These are phyloP conservation scores for Flabesymbios commensalis DNA, from an alignment of 2,888 invertebrate genomes.

Conservation along the genomic window DNA sequence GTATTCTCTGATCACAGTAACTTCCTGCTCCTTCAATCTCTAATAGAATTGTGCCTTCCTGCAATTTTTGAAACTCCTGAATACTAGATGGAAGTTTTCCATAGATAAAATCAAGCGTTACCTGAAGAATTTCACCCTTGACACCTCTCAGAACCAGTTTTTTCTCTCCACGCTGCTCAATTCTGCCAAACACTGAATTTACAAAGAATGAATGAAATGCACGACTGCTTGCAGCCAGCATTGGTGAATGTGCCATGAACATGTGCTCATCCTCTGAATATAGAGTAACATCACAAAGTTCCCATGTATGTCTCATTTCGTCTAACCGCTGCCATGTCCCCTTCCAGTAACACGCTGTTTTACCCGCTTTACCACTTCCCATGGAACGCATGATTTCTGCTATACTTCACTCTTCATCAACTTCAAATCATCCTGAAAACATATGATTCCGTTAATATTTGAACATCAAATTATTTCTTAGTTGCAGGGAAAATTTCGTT, in stretches of 20 bases:
- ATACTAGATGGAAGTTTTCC: slow-evolving; percentile 21
- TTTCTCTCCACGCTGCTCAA: no score
- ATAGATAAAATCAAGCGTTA: slow-evolving; percentile 33
- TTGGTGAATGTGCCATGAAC: slow-evolving; percentile 27
- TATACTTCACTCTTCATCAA: no score
- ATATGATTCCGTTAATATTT: no score
- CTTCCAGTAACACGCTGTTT: slow-evolving; percentile 32
- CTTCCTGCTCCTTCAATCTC: slow-evolving; percentile 21
- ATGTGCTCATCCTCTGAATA: slow-evolving; percentile 15
- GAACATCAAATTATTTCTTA: no score
- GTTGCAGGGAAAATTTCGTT: no score
- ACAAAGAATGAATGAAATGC: slow-evolving; percentile 17
- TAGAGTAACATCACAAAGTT: slow-evolving; percentile 30
- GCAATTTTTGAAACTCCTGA: slow-evolving; percentile 16
- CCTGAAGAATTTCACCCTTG: slow-evolving; percentile 18
- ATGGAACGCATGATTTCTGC: no score
- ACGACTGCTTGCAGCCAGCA: slow-evolving; percentile 32
- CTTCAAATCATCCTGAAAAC: no score
- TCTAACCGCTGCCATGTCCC: slow-evolving; percentile 29
- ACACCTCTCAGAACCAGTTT: slow-evolving; percentile 5
- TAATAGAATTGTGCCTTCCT: slow-evolving; percentile 22
- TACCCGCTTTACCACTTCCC: no score
- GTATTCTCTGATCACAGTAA: slow-evolving; percentile 20
- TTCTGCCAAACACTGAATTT: no score
- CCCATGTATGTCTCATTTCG: slow-evolving; percentile 21